These are phyloP conservation scores for Drosophila nannoptera DNA, from an alignment of 1,140 invertebrate species.

Conservation along the genomic window DNA sequence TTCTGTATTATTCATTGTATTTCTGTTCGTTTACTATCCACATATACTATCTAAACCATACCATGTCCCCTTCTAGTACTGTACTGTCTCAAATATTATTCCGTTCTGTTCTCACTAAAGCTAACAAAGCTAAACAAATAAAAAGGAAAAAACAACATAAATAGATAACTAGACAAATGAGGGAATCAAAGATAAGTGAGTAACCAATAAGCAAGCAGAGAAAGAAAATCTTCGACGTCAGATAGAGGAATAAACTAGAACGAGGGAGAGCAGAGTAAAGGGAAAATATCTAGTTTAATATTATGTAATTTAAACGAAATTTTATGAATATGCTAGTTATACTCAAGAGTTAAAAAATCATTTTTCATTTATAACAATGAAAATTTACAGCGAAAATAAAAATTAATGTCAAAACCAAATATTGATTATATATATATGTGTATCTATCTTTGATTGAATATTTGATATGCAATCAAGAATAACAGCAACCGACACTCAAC, in stretches of 20 bases:
- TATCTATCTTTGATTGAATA: slow-evolving; percentile 14
- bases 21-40: slow-evolving; percentile 33
- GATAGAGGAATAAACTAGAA: slow-evolving; percentile 6
- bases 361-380: slow-evolving; percentile 73
- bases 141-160: slow-evolving; percentile 6
- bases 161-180: slow-evolving; percentile 58
- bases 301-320: slow-evolving; percentile 75
- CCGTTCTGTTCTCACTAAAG: slow-evolving; percentile 18
- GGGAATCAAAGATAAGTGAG: slow-evolving; percentile 45
- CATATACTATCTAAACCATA: neutral
- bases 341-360: slow-evolving; percentile 61
- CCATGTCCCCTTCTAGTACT: neutral
- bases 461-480: neutral
- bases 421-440: neutral
- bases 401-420: slow-evolving; percentile 70
- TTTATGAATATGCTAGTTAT: slow-evolving; percentile 72
- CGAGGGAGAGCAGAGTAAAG: slow-evolving; percentile 35
- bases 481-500: slow-evolving; percentile 29
- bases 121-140: slow-evolving; percentile 14
- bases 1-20: slow-evolving; percentile 64
- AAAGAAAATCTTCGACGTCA: slow-evolving; percentile 35
- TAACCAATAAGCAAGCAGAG: slow-evolving; percentile 31
- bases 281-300: slow-evolving; percentile 73
- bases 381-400: slow-evolving; percentile 74
- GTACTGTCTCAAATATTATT: slow-evolving; percentile 13